These are phyloP conservation scores for Steromphala cineraria DNA, from an alignment of 2,888 invertebrate species.

Conservation along the genomic window DNA sequence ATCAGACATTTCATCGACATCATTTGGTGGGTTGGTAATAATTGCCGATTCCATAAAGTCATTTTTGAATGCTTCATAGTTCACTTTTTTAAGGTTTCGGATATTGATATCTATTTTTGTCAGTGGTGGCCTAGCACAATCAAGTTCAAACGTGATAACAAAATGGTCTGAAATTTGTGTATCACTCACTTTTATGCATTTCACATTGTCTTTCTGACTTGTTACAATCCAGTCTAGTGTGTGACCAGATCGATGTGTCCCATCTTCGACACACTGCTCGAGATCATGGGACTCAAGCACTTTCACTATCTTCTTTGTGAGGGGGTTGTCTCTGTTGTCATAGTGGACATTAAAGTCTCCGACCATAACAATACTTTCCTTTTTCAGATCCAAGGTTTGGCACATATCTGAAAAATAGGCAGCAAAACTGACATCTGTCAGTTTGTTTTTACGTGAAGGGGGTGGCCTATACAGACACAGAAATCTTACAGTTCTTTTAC, in stretches of 20 bases:
- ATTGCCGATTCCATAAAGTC: too few species aligned
- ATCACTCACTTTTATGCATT: background rate
- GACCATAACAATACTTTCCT: background rate
- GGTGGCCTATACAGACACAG: background rate
- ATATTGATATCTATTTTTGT: background rate
- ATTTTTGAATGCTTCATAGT: background rate
- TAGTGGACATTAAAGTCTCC: conserved; percentile 3
- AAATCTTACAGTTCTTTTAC: background rate
- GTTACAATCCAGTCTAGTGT: background rate
- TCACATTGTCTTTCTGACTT: background rate
- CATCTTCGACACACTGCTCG: background rate
- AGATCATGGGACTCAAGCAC: background rate
- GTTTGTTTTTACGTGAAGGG: too few species aligned
- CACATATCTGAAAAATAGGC: background rate
- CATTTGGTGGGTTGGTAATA: too few species aligned
- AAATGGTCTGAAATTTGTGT: background rate
- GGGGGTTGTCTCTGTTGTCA: background rate
- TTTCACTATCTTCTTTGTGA: background rate
- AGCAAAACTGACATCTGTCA: background rate
- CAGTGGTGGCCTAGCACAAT: background rate
- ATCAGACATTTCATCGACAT: too few species aligned
- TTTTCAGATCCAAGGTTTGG: background rate
- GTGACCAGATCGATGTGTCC: background rate
- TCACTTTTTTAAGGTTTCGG: background rate
- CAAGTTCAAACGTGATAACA: background rate